Evolutionary conservation across 2,113 vertebrate genomes (phyloP).

Genomic region (Tragelaphus scriptus): DNA sequence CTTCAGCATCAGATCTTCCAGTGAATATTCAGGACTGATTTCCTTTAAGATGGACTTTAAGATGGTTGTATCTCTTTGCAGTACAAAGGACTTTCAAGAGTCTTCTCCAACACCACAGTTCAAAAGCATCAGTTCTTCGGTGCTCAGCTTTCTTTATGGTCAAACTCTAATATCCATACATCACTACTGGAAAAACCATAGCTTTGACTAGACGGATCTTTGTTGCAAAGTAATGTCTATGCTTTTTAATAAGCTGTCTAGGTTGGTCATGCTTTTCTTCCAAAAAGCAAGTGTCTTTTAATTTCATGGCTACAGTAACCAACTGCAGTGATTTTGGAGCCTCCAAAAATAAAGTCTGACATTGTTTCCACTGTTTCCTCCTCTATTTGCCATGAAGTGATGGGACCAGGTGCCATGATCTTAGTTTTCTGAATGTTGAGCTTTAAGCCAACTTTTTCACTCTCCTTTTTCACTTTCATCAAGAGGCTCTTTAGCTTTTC

Average conservation of each 20-base stretch:
- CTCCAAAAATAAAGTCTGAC: fast-evolving
- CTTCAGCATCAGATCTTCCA: background rate
- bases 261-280: background rate
- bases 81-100: background rate
- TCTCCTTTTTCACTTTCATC: background rate
- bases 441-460: background rate
- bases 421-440: background rate
- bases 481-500: background rate
- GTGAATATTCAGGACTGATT: background rate
- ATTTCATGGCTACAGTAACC: background rate
- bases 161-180: background rate
- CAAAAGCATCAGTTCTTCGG: background rate
- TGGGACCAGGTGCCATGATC: background rate
- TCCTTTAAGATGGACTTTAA: background rate
- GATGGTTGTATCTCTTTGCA: background rate
- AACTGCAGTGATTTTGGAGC: background rate
- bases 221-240: background rate
- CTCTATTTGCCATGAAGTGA: background rate
- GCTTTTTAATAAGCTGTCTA: background rate
- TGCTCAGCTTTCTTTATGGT: background rate
- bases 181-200: background rate
- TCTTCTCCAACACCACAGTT: background rate
- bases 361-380: background rate
- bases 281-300: background rate
- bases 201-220: background rate